A percentile compares a stretch with the other conserved stretches of the same genome.
Conservation (phyloP, 2,797 vertebrate species). For the Galago senegalensis region DNA sequence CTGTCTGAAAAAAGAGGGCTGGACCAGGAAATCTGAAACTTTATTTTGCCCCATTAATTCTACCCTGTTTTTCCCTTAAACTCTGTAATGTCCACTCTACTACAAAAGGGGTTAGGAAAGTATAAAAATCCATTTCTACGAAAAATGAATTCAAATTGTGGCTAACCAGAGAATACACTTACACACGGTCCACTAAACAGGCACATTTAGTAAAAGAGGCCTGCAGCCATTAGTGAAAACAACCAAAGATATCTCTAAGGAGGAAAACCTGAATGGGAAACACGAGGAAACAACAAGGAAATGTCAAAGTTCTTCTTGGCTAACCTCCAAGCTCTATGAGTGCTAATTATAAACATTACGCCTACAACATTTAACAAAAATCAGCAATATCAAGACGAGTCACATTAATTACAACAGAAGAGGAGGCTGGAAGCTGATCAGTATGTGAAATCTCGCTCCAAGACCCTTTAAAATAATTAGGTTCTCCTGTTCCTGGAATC, state of each 20-base stretch:
- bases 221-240: conserved; percentile 73
- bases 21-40: conserved; percentile 38
- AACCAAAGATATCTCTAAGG: neutral
- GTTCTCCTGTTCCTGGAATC: conserved; percentile 75
- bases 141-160: conserved; percentile 77
- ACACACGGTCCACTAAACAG: conserved; percentile 68
- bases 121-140: conserved; percentile 68
- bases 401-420: conserved; percentile 85
- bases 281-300: neutral
- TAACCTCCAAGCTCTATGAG: conserved; percentile 69
- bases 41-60: conserved; percentile 65
- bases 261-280: conserved; percentile 58
- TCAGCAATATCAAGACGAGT: conserved; percentile 81
- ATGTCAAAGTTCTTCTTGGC: conserved; percentile 76
- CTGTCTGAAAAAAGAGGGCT: neutral
- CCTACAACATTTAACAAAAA: conserved; percentile 77
- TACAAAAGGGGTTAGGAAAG: conserved; percentile 70
- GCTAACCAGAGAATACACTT: conserved; percentile 70
- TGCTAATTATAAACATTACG: conserved; percentile 85
- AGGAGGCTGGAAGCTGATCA: conserved; percentile 83
- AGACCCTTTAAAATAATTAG: conserved; percentile 84
- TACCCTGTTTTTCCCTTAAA: conserved; percentile 36
- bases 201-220: conserved; percentile 54
- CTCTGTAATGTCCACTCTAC: conserved; percentile 31
- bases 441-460: conserved; percentile 80